Conservation (phyloP, 1,140 invertebrate species). For the Lasaia peninsularis region DNA sequence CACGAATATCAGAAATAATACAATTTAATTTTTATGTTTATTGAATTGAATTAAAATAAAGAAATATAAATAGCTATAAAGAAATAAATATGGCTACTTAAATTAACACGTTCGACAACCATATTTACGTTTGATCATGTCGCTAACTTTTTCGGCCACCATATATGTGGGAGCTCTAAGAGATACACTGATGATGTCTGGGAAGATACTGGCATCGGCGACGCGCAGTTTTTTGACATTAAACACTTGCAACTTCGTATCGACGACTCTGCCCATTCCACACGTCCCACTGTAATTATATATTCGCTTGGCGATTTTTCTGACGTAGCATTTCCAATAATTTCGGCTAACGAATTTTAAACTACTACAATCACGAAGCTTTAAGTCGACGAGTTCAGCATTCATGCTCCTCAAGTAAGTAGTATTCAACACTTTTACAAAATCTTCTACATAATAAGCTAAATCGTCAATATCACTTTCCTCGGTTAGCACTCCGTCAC, state of each 20-base stretch:
- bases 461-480: constrained; percentile 26
- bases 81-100: too few species aligned
- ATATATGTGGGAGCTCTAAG: constrained; percentile 32
- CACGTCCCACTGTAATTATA: constrained; percentile 30
- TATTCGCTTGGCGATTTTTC: neutral
- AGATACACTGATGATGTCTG: constrained; percentile 27
- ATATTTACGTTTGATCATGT: constrained; percentile 27
- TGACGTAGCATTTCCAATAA: too few species aligned
- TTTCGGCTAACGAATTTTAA: too few species aligned
- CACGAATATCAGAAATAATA: too few species aligned
- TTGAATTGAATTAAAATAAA: too few species aligned
- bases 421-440: constrained; percentile 20
- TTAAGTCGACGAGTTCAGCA: constrained; percentile 20
- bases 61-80: too few species aligned
- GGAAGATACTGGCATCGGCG: constrained; percentile 41
- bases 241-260: constrained; percentile 54
- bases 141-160: constrained; percentile 28
- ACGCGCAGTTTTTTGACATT: constrained; percentile 46
- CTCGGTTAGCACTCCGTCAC: constrained; percentile 19
- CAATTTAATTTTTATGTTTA: too few species aligned
- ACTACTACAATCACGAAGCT: too few species aligned
- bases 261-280: constrained; percentile 29
- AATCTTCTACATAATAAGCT: constrained; percentile 22
- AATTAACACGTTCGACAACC: too few species aligned
- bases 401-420: constrained; percentile 25